Evolutionary conservation across 2,113 vertebrate species (phyloP).

Genomic region (Silurus meridionalis): DNA sequence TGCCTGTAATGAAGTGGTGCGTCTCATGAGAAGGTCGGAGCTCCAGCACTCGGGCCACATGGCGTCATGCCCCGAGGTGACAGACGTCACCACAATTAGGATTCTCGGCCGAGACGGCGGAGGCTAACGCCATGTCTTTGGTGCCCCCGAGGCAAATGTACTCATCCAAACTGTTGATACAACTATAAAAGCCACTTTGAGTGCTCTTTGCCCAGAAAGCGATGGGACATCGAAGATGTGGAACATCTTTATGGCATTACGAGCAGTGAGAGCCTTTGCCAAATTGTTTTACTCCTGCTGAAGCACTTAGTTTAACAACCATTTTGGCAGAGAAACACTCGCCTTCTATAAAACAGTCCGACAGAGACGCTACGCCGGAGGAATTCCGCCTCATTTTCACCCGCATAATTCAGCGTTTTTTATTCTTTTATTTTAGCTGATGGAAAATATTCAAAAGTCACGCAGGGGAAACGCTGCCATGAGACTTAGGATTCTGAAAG

Average conservation of each 20-base stretch:
- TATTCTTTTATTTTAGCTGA: not conserved
- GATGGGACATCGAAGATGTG: conserved; percentile 1
- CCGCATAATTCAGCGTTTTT: not conserved
- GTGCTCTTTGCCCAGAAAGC: conserved; percentile 17
- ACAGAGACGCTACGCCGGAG: conserved; percentile 41
- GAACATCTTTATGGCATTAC: conserved; percentile 30
- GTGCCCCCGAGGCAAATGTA: not conserved
- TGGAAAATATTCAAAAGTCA: not conserved
- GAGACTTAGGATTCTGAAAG: not conserved
- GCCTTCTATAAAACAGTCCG: conserved; percentile 24
- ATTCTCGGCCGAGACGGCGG: not conserved
- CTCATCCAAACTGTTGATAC: conserved; percentile 15
- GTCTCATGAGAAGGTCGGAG: conserved; percentile 1
- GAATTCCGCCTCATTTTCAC: conserved; percentile 12
- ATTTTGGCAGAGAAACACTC: conserved; percentile 62
- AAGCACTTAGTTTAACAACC: conserved; percentile 55
- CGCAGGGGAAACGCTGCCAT: not conserved
- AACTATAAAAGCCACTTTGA: conserved; percentile 15
- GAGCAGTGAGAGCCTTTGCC: conserved; percentile 9
- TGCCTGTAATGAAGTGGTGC: not conserved
- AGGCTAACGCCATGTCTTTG: not conserved
- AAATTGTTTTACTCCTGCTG: conserved; percentile 47
- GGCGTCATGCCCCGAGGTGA: conserved; percentile 1
- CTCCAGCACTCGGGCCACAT: not conserved
- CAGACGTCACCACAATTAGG: conserved; percentile 12